phyloP scores from a whole-genome alignment of 2,113 vertebrate genomes.

The Brachyhypopomus occidentalis region DNA sequence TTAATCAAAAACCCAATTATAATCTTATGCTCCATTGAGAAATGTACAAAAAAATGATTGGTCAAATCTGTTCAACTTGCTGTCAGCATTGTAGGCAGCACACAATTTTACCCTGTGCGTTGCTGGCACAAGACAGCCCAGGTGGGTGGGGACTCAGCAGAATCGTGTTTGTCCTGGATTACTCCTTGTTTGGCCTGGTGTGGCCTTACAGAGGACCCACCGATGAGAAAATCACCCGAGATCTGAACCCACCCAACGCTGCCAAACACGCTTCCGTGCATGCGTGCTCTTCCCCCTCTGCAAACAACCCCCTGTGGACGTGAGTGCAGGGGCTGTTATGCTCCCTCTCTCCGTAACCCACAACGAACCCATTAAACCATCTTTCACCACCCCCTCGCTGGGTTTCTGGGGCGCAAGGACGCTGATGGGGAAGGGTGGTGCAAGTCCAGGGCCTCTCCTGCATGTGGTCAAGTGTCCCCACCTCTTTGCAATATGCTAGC shows the following conservation, averaged over 20 bases:
- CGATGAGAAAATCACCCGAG: not conserved
- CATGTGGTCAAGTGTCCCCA: not conserved
- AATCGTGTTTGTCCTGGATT: not conserved
- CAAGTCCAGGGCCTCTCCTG: conserved; percentile 13
- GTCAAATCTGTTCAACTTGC: not conserved
- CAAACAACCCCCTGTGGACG: conserved; percentile 9
- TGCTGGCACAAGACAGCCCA: not conserved
- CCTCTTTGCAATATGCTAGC: conserved; percentile 38
- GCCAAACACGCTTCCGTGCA: not conserved
- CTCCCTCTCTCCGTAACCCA: conserved; percentile 33
- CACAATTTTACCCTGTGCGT: not conserved
- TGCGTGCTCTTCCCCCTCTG: conserved; percentile 10
- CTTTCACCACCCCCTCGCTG: not conserved
- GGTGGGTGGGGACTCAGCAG: conserved; percentile 6
- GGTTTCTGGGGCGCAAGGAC: not conserved
- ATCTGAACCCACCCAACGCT: not conserved
- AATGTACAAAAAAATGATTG: conserved; percentile 1
- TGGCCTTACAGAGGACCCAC: conserved; percentile 20
- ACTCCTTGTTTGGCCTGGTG: not conserved
- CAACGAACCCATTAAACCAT: conserved; percentile 30
- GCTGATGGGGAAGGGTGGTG: not conserved
- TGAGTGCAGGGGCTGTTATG: conserved; percentile 25
- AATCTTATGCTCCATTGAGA: not conserved
- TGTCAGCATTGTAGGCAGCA: not conserved
- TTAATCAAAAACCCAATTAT: not conserved